A percentile compares a stretch with the other conserved stretches of the same genome.
Conservation (phyloP, 2,113 vertebrate species). For the Notothenia coriiceps region DNA sequence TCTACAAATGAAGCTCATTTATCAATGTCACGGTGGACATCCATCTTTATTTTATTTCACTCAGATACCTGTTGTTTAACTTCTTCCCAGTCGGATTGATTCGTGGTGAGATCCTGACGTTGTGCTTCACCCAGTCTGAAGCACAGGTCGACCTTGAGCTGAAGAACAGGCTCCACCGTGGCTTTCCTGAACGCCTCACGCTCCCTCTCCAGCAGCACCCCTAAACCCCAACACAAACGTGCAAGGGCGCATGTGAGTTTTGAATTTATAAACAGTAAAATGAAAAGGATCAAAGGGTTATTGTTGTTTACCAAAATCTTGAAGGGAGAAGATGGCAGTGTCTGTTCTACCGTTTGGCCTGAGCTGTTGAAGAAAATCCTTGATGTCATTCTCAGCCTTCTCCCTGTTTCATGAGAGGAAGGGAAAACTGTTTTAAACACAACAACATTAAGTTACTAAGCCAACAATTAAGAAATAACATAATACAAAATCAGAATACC, state of each 20-base stretch:
- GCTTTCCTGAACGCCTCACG: slow-evolving; percentile 76
- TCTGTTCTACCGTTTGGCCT: slow-evolving; percentile 68
- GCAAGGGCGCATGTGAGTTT: slow-evolving; percentile 5
- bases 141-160: slow-evolving; percentile 87
- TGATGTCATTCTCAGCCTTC: slow-evolving; percentile 87
- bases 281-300: not conserved
- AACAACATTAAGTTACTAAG: not conserved
- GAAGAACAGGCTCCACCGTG: slow-evolving; percentile 86
- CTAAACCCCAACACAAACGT: slow-evolving; percentile 76
- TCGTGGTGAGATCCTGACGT: slow-evolving; percentile 41
- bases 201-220: slow-evolving; percentile 82
- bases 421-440: not conserved
- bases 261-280: not conserved
- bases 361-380: slow-evolving; percentile 81
- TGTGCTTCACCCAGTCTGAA: slow-evolving; percentile 79
- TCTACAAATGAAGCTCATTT: not conserved
- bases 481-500: not conserved
- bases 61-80: slow-evolving; percentile 87
- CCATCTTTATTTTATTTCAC: slow-evolving; percentile 2
- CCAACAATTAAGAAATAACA: not conserved
- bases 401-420: slow-evolving; percentile 81
- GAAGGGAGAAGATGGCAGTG: slow-evolving; percentile 70
- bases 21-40: not conserved
- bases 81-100: slow-evolving; percentile 67
- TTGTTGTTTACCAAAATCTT: slow-evolving; percentile 73